Evolutionary conservation across 2,797 vertebrate genomes (phyloP).

Genomic region (Bucorvus abyssinicus): DNA sequence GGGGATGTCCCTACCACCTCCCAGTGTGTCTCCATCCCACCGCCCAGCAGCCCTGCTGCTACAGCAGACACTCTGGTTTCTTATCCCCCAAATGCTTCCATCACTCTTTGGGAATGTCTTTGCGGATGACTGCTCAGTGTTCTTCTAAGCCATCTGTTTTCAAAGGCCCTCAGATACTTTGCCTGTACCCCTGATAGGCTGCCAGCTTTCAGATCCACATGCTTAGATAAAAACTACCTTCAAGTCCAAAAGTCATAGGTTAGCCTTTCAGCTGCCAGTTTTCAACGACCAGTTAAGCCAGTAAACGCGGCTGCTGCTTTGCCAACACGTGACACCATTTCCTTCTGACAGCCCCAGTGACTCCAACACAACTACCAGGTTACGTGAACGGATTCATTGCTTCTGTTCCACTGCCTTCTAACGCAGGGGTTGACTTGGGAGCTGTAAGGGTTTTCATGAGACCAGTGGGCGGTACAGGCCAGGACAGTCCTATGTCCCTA

Average conservation of each 20-base stretch:
- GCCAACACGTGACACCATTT: conserved; percentile 24
- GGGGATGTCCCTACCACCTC: neutral
- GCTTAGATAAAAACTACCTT: conserved; percentile 40
- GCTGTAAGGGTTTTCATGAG: neutral
- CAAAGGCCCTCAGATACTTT: neutral
- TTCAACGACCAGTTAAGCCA: conserved; percentile 19
- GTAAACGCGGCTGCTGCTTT: neutral
- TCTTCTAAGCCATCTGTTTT: conserved; percentile 18
- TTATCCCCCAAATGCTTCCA: neutral
- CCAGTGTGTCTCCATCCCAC: neutral
- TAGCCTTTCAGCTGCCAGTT: conserved; percentile 19
- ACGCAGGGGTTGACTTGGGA: neutral
- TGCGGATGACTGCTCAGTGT: neutral
- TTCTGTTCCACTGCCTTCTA: conserved; percentile 40
- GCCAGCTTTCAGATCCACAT: conserved; percentile 23
- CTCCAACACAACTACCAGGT: neutral
- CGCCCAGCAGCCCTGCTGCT: neutral
- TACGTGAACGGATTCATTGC: neutral
- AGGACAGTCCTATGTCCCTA: neutral
- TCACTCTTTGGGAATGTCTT: neutral
- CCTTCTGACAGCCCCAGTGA: conserved; percentile 14
- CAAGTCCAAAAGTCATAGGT: neutral
- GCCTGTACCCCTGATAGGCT: conserved; percentile 1
- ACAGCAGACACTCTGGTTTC: neutral
- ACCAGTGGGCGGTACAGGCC: neutral